Evolutionary conservation across 2,888 invertebrate species (phyloP).

Genomic region (Machimus atricapillus): DNA sequence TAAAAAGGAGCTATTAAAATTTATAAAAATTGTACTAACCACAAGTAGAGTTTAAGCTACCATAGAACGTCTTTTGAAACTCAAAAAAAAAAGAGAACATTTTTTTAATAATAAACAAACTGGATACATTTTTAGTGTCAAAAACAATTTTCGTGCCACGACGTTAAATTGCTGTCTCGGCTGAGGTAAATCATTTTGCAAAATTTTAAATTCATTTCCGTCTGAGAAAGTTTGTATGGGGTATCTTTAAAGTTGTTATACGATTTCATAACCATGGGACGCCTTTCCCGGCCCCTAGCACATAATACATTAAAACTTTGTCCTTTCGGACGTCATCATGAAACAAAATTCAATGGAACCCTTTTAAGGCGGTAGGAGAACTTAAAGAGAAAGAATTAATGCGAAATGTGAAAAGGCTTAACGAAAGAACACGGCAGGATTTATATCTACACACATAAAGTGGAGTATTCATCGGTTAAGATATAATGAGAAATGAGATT

Average conservation of each 20-base stretch:
- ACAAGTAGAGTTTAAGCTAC: background rate
- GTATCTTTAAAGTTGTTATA: background rate
- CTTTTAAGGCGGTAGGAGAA: background rate
- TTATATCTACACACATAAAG: background rate
- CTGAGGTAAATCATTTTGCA: background rate
- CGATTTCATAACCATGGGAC: background rate
- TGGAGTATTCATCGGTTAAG: background rate
- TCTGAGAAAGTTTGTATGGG: background rate
- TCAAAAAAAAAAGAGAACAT: background rate
- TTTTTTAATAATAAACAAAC: background rate
- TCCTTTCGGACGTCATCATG: background rate
- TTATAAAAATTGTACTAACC: background rate
- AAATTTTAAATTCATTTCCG: background rate
- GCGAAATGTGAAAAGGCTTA: background rate
- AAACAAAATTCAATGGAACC: background rate
- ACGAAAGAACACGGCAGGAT: background rate
- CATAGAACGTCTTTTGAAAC: background rate
- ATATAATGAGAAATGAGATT: background rate
- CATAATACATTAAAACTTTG: background rate
- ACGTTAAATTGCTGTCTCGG: background rate
- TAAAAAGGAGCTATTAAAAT: background rate
- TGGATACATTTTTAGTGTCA: background rate
- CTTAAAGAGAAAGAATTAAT: background rate
- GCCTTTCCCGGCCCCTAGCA: background rate
- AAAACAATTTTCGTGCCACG: background rate